phyloP scores from a whole-genome alignment of 2,797 vertebrate species.

The Balearica regulorum region DNA sequence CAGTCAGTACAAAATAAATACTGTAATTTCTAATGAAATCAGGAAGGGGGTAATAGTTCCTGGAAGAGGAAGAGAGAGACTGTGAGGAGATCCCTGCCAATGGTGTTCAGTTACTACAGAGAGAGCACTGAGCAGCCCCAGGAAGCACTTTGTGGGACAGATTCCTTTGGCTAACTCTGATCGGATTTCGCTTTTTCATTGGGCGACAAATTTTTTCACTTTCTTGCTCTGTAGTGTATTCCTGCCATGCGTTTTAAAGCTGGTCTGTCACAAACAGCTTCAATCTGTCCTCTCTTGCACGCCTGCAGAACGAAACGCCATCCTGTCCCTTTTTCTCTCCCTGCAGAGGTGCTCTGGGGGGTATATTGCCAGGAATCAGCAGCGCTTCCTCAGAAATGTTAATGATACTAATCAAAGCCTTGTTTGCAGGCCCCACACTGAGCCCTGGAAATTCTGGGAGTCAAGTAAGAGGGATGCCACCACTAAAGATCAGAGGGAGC shows the following conservation, averaged over 20 bases:
- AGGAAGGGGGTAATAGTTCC: constrained; percentile 65
- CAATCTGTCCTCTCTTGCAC: neutral
- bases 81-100: constrained; percentile 37
- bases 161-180: constrained; percentile 46
- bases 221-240: constrained; percentile 29
- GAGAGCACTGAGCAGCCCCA: constrained; percentile 30
- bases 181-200: constrained; percentile 45
- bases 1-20: constrained; percentile 55
- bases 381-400: constrained; percentile 50
- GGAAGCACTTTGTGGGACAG: constrained; percentile 53
- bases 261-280: neutral
- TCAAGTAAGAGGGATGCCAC: constrained; percentile 52
- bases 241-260: neutral
- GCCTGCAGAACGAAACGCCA: neutral
- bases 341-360: constrained; percentile 34
- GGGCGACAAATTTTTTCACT: constrained; percentile 32
- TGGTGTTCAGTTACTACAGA: constrained; percentile 57
- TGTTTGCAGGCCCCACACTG: constrained; percentile 33
- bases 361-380: constrained; percentile 44
- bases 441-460: constrained; percentile 42
- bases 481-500: constrained; percentile 37
- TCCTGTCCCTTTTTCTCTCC: neutral
- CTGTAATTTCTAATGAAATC: constrained; percentile 67
- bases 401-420: constrained; percentile 54
- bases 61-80: constrained; percentile 67